Conservation (phyloP, 2,888 invertebrate species). For the Coleophora deauratella region DNA sequence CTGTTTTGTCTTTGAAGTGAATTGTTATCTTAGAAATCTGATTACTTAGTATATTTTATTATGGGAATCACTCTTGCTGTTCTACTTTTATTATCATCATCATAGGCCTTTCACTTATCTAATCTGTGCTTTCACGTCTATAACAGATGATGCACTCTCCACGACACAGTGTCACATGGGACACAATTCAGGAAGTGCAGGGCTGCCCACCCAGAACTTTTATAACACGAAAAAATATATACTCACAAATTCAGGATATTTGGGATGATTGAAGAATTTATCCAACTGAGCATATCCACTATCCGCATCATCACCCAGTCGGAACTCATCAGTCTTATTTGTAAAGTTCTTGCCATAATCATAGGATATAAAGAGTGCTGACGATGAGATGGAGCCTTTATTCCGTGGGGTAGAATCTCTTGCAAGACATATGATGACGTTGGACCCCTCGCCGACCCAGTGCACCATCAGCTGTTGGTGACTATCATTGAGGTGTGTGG, state of each 20-base stretch:
- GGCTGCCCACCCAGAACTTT: no score
- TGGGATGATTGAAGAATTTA: conserved; percentile 89
- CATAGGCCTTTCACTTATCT: no score
- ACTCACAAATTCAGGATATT: conserved; percentile 86
- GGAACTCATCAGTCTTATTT: conserved; percentile 82
- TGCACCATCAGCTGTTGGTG: conserved; percentile 93
- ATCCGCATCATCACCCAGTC: conserved; percentile 61
- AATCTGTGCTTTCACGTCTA: no score
- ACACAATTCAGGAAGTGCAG: no score
- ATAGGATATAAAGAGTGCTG: conserved; percentile 88
- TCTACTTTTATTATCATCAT: no score
- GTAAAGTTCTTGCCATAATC: conserved; percentile 88
- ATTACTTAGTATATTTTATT: no score
- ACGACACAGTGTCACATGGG: no score
- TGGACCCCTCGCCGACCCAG: conserved; percentile 92
- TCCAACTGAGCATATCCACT: conserved; percentile 81
- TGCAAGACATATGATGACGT: conserved; percentile 90
- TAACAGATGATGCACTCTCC: no score
- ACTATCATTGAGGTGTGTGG: conserved; percentile 84
- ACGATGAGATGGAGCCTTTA: conserved; percentile 77
- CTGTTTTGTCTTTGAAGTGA: no score
- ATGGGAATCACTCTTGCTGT: no score
- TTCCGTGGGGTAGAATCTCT: conserved; percentile 77
- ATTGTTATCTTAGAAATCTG: no score
- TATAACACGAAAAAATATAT: conserved; percentile 7